Evolutionary conservation across 2,113 vertebrate species (phyloP), one percentile per base, ranked within the genome.

Genomic region (Percina caprodes): DNA sequence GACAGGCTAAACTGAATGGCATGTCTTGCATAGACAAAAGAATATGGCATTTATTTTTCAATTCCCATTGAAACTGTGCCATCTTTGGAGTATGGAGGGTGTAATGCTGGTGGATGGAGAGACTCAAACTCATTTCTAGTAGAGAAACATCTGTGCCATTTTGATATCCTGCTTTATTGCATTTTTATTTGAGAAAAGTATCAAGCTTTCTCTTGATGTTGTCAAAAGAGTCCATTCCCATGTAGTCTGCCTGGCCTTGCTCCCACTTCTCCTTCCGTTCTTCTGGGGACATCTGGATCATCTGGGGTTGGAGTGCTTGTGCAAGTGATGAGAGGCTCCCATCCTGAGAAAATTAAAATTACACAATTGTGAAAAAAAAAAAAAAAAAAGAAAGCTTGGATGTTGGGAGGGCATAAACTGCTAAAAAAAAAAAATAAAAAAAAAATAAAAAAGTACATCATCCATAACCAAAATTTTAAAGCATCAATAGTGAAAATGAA

Each of bases 141-240:
- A 46, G 7, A 54, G 33, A 73, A 60, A 79, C 23, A 58, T 49
- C 42, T 5, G 73, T 74, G 75, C 79, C 66, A 65, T 54, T 55
- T 62, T 82, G 45, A 79, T 35, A 63, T 49, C n/a, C 23, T 2
- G 0, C 23, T 4, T 46, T 12, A 42, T 26, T 58, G 11, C 35
- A 2, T 74, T 81, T 93, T 95, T 96, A 98, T 88, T 99, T 97
- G 75, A 99, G 96, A 89, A 99, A 99, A 69, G 94, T 92, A 67
- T 99, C 97, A n/a, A 99, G 97, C 93, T 98, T 99, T 91, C 92
- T 97, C 95, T 97, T 94, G 85, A 99, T 99, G 90, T 99, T 99
- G 42, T 99, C 97, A 90, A 99, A 99, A 68, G 96, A 97, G 95
- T 99, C 98, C 88, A 90, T 93, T 92, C 98, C 98, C 97, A 99